Evolutionary conservation across 2,113 vertebrate genomes (phyloP).

Genomic region (Perognathus longimembris): DNA sequence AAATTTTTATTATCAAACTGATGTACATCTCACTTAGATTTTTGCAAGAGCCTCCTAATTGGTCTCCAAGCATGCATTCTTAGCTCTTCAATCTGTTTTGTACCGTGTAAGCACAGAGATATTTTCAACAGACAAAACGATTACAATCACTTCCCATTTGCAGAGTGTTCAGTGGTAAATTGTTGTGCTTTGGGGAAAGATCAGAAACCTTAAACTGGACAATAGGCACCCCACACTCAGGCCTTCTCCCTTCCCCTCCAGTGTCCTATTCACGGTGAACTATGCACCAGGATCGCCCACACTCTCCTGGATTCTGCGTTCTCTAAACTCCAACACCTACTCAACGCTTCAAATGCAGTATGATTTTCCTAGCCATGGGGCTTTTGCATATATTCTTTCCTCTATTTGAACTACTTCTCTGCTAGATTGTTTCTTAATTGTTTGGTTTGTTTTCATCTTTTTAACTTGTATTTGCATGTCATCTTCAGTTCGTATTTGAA

Average conservation of each 20-base stretch:
- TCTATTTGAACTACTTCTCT: background rate
- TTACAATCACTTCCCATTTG: background rate
- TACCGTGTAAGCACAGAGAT: background rate
- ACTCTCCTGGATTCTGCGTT: background rate
- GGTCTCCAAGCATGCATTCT: background rate
- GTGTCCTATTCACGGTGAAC: too few species aligned
- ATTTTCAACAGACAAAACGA: conserved; percentile 6
- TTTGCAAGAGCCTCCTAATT: background rate
- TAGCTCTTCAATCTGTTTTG: background rate
- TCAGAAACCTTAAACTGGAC: background rate
- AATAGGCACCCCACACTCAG: background rate
- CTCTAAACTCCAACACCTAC: background rate
- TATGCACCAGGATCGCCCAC: background rate
- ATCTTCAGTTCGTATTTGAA: background rate
- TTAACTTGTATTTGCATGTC: background rate
- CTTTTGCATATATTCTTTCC: background rate
- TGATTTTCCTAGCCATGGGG: background rate
- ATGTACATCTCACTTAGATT: background rate
- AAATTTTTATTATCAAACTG: background rate
- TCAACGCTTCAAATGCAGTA: background rate
- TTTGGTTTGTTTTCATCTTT: background rate
- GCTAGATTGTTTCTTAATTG: background rate
- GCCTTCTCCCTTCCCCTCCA: background rate
- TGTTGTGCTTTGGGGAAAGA: background rate
- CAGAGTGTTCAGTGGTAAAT: background rate